These are phyloP conservation scores for Leptogaster cylindrica DNA, from an alignment of 2,888 invertebrate species.

Conservation along the genomic window DNA sequence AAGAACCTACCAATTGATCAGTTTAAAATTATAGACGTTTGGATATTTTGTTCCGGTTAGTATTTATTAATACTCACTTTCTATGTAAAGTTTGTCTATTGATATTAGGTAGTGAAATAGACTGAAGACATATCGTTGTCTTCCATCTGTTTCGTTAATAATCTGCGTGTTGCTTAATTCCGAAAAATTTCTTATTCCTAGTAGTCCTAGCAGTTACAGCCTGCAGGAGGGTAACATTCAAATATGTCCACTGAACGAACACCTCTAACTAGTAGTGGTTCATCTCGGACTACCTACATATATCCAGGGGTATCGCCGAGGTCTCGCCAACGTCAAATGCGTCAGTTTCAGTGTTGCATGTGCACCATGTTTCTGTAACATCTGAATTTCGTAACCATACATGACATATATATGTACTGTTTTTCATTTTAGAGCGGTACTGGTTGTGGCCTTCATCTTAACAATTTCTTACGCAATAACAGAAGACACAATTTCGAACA, in stretches of 20 bases:
- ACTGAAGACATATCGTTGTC: too few species aligned
- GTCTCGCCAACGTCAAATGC: slow-evolving; percentile 61
- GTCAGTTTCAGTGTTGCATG: slow-evolving; percentile 74
- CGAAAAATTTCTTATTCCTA: too few species aligned
- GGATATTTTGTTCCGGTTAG: too few species aligned
- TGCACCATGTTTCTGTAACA: slow-evolving; percentile 75
- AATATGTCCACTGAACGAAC: slow-evolving; percentile 64
- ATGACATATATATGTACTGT: background rate
- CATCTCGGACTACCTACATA: slow-evolving; percentile 61
- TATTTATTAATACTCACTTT: too few species aligned
- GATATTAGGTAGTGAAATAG: too few species aligned
- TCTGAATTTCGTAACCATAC: background rate
- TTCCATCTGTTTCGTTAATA: too few species aligned
- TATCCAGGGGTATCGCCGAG: slow-evolving; percentile 64
- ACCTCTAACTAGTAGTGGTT: slow-evolving; percentile 61
- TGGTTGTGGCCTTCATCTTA: slow-evolving; percentile 48
- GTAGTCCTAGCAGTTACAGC: too few species aligned
- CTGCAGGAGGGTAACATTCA: too few species aligned
- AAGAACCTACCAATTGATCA: too few species aligned
- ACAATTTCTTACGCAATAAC: slow-evolving; percentile 47
- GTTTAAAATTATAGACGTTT: too few species aligned
- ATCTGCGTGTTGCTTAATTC: too few species aligned
- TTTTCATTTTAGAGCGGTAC: slow-evolving; percentile 47
- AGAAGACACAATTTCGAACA: slow-evolving; percentile 8
- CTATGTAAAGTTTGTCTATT: too few species aligned